phyloP scores from a whole-genome alignment of 2,113 vertebrate genomes.

The Eptatretus burgeri region DNA sequence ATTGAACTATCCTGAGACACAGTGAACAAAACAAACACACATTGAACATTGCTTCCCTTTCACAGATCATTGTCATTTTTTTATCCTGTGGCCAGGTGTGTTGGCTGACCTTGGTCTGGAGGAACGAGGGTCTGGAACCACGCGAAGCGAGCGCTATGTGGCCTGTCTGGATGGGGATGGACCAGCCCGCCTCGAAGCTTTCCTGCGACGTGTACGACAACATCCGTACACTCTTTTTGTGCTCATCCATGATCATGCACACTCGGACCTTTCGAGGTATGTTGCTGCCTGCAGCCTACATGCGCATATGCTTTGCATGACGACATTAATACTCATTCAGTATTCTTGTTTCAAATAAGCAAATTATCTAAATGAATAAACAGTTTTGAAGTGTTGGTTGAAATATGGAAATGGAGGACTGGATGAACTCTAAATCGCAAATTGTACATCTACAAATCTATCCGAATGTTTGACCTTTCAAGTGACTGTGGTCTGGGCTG shows the following conservation, averaged over 20 bases:
- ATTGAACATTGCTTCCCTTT: too few relatives aligned
- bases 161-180: constrained; percentile 58
- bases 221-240: constrained; percentile 85
- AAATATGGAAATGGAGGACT: too few relatives aligned
- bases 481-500: too few relatives aligned
- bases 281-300: not conserved
- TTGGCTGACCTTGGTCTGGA: constrained; percentile 74
- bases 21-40: too few relatives aligned
- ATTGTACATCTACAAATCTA: too few relatives aligned
- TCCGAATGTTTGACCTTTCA: too few relatives aligned
- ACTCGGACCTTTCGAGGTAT: constrained; percentile 80
- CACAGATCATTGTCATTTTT: too few relatives aligned
- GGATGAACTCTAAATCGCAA: too few relatives aligned
- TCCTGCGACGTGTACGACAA: constrained; percentile 71
- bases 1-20: not conserved
- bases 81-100: constrained; percentile 27
- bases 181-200: constrained; percentile 62
- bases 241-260: constrained; percentile 79
- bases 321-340: not conserved
- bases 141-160: constrained; percentile 65
- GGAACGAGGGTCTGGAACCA: constrained; percentile 29
- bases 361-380: not conserved
- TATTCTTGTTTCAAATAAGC: not conserved
- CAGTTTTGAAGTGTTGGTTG: not conserved
- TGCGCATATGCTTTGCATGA: not conserved